These are phyloP conservation scores for Pelodiscus sinensis DNA, from an alignment of 2,113 vertebrate species.

Conservation along the genomic window DNA sequence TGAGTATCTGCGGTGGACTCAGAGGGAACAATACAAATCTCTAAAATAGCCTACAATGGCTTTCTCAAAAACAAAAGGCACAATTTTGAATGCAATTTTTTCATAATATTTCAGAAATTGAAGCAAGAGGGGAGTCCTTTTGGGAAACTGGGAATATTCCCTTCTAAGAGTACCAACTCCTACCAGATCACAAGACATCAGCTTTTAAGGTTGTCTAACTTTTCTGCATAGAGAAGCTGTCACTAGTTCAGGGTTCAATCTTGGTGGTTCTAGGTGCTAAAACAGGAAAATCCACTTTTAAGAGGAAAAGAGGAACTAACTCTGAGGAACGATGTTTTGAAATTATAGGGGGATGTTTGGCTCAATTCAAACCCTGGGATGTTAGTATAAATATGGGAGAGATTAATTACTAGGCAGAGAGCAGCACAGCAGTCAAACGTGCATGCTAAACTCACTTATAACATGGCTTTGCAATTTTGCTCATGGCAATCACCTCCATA, in stretches of 20 bases:
- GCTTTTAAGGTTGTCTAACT: neutral
- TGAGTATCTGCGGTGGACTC: neutral
- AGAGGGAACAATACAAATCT: neutral
- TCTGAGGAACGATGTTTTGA: neutral
- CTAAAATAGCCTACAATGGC: neutral
- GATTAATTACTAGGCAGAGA: neutral
- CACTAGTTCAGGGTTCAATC: neutral
- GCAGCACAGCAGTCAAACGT: neutral
- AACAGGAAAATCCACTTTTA: neutral
- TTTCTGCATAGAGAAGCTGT: rapidly evolving
- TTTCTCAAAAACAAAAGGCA: neutral
- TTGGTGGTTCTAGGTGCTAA: neutral
- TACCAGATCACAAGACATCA: neutral
- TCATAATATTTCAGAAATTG: neutral
- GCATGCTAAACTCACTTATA: neutral
- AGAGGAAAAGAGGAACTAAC: neutral
- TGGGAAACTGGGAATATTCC: neutral
- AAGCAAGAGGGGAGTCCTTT: neutral
- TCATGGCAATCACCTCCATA: neutral
- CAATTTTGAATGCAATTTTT: neutral
- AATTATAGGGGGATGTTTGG: neutral
- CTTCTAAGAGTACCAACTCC: neutral
- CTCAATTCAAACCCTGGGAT: neutral
- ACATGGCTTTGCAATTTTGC: neutral
- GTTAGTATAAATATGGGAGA: neutral